Evolutionary conservation across 1,140 invertebrate genomes (phyloP).

Genomic region (Dinoponera quadriceps): DNA sequence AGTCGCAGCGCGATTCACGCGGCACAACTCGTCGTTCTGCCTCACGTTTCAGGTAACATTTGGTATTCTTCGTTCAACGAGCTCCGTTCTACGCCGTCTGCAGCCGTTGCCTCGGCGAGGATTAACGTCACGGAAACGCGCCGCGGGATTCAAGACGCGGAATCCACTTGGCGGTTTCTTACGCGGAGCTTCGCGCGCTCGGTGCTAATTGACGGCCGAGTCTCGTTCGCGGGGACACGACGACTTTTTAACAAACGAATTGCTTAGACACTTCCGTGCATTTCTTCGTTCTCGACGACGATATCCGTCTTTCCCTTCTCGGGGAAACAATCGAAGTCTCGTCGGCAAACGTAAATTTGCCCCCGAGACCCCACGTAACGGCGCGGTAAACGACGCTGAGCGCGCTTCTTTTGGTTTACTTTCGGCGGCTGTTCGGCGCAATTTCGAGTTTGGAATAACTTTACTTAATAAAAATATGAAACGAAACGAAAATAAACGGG

Average conservation of each 20-base stretch:
- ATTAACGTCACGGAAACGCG: slow-evolving; percentile 23
- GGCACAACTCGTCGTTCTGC: background rate
- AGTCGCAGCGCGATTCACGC: background rate
- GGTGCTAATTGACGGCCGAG: slow-evolving; percentile 38
- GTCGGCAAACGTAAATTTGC: slow-evolving; percentile 60
- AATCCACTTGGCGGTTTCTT: background rate
- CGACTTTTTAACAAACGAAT: slow-evolving; percentile 52
- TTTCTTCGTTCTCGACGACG: background rate
- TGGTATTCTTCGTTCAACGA: slow-evolving; percentile 27
- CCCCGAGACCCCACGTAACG: slow-evolving; percentile 43
- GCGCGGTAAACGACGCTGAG: slow-evolving; percentile 48
- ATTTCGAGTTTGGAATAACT: slow-evolving; percentile 7
- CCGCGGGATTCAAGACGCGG: slow-evolving; percentile 1
- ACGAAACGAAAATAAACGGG: too few relatives aligned
- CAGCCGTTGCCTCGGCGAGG: background rate
- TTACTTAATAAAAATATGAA: too few relatives aligned
- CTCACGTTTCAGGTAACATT: slow-evolving; percentile 12
- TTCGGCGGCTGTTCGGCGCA: slow-evolving; percentile 21
- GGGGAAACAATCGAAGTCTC: slow-evolving; percentile 35
- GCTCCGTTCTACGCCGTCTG: background rate
- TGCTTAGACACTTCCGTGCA: slow-evolving; percentile 23
- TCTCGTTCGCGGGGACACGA: background rate
- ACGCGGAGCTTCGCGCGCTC: slow-evolving; percentile 8
- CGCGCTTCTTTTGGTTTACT: slow-evolving; percentile 41
- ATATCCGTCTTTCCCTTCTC: slow-evolving; percentile 8